Base-by-base conservation (phyloP, 2,888 invertebrate species). In the Apotomis capreana region DNA sequence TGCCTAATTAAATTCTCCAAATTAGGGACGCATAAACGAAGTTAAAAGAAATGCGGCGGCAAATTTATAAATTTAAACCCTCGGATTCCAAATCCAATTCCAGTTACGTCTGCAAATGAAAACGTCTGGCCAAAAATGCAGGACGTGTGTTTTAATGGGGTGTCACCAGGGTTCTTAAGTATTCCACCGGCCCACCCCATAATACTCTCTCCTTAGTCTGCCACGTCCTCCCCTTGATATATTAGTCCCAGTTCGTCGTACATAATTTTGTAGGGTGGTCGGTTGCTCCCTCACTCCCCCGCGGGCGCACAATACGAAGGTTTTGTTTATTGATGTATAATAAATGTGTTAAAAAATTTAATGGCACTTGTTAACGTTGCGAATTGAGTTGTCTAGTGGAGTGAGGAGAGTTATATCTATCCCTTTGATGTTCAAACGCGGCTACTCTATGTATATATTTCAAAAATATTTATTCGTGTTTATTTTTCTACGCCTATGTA, bases 171-270 rank as follows among this genome's bases (percentile, higher is more conserved):
- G 92, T 92, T 90, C 93, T 92, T 92, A 92, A 93, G 92, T 93
- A 93, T 93, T 93, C 92, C 88, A 86, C 88, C 89, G 88, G 88
- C 90, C 90, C 91, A 86, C 91, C 92, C 91, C 79, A 88, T 91
- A 93, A 92, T 93, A 90, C 93, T 87, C 91, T 89, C 92, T 92
- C 91, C 92, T 92, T 91, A 92, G 92, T 90, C 91, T 91, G 90
- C 91, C 91, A 92, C 92, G 92, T 92, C 92, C 92, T 91, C 92
- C 92, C 92, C 89, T 85, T 92, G 92, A 93, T 93, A 93, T 93
- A 93, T 93, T 91, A 89, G 89, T 93, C 93, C 93, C 93, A 91
- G 93, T 91, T 90, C 93, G 92, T 93, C 93, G 93, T 93, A 93
- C 93, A 93, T 93, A 93, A 93, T 93, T 93, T 93, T 92, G 92